Evolutionary conservation across 2,113 vertebrate genomes (phyloP), one percentile per base, ranked within the genome.

Genomic region (Zosterops lateralis): DNA sequence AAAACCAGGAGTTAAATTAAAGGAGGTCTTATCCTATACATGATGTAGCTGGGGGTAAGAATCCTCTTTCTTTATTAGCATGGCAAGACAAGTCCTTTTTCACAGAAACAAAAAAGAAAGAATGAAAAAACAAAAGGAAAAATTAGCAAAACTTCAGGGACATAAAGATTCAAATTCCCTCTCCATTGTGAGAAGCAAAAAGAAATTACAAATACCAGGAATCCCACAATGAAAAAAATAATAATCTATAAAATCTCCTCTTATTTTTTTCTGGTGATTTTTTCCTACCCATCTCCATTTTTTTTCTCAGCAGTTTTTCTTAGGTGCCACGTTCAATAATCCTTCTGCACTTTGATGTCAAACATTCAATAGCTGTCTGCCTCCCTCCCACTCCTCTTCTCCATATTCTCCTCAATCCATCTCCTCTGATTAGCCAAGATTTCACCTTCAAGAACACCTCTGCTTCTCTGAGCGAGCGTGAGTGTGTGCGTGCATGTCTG

Each of bases 281-380:
- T 94, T 94, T 94, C 77, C 83, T 75, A 54, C 71, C 32, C 50
- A 87, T 90, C 73, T 93, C 68, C 76, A 64, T 90, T 89, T 74
- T 79, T 89, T 17, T 7, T 24, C 8, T 10, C 61, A 91, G 88
- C 77, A 90, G 81, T 62, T 96, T 97, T 97, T 93, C 86, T 95
- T 76, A 91, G 78, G 78, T 96, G 91, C 89, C 84, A 85, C 19
- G 14, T 89, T 97, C 94, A 96, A 96, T 96, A 97, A 96, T 88
- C 90, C 88, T 92, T 95, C 86, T 72, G 82, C 0, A 0, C 93
- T 96, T 96, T 95, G 95, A 95, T 95, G 96, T 96, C 96, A 96
- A 89, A 95, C 90, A 96, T 95, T 97, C 91, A 96, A 94, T 96
- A 96, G 83, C 82, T 96, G 95, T 80, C 96, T 96, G 96, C 95